Evolutionary conservation across 1,140 invertebrate genomes (phyloP).

Genomic region (Nylanderia fulva): DNA sequence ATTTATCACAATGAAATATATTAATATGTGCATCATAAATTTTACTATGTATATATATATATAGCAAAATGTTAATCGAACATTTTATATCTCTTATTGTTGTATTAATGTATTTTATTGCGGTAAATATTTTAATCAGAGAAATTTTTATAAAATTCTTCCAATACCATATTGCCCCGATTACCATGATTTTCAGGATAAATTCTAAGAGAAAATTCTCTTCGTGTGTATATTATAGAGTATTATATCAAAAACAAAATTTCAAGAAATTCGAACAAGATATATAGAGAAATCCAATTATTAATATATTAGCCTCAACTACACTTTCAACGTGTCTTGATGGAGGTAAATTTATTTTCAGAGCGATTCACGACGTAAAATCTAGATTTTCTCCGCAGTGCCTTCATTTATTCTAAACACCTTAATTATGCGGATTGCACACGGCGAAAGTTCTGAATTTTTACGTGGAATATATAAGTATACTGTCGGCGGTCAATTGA

Average conservation of each 20-base stretch:
- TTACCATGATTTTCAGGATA: too few relatives aligned
- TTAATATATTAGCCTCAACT: neutral
- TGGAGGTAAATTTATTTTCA: neutral
- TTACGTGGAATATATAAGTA: neutral
- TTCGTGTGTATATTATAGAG: too few relatives aligned
- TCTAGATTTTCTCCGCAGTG: neutral
- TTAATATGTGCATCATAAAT: too few relatives aligned
- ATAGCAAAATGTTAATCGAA: too few relatives aligned
- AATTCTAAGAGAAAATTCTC: too few relatives aligned
- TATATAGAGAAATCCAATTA: neutral
- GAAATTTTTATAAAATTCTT: too few relatives aligned
- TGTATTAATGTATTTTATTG: too few relatives aligned
- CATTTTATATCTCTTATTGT: too few relatives aligned
- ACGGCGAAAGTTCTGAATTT: conserved; percentile 38
- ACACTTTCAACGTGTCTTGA: neutral
- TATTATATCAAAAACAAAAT: neutral
- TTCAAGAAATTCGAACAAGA: neutral
- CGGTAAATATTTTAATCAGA: too few relatives aligned
- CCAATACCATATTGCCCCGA: too few relatives aligned
- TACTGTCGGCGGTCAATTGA: neutral
- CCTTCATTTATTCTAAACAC: conserved; percentile 16
- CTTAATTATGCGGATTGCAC: conserved; percentile 20
- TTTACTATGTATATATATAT: too few relatives aligned
- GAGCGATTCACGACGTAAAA: neutral
- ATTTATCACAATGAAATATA: too few relatives aligned